Base-by-base conservation (phyloP, 2,888 invertebrate species). In the Calliscelio sp. region DNA sequence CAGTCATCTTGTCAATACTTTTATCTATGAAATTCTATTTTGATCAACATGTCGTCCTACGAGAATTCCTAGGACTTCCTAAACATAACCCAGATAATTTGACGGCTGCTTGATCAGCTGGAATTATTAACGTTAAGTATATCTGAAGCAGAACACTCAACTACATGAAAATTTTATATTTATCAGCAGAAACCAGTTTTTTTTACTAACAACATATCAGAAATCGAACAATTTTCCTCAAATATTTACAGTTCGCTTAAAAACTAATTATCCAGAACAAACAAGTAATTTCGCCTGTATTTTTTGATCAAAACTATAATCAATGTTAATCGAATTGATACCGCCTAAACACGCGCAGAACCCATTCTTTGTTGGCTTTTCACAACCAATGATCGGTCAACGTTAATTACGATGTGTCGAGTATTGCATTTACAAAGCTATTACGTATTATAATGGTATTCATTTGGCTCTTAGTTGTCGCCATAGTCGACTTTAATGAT, bases 91-190 rank as follows among this genome's bases (percentile, higher is more conserved):
- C 46, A 59, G 71, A 59, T 59, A 59, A 73, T 73, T 20, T 73
- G 53, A 59, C 35, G 24, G 71, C 57, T 35, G 28, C 35, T 73
- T 59, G 71, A 73, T 73, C 55, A 73, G 46, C 7, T 28, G 35
- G 49, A 73, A 73, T 73, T 73, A 73, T 73, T 73, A 73, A 73
- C 25, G 35, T 32, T 46, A 59, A 59, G 8, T 59, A 59, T 55
- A 35, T 35, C 28, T 22, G 49, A 59, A 57, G 49, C 10, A 10
- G 25, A 59, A 49, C 6, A 1, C 24, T 25, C 59, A 20, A 44
- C 25, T 73, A 73, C 71, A 73, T 49, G 71, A 35, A 73, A 73
- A 73, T n/a, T n/a, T n/a, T n/a, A n/a, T n/a, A n/a, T n/a, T n/a
- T n/a, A n/a, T n/a, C n/a, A n/a, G n/a, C n/a, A n/a, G n/a, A n/a